phyloP scores from a whole-genome alignment of 1,140 invertebrate genomes.

The Spodoptera litura region DNA sequence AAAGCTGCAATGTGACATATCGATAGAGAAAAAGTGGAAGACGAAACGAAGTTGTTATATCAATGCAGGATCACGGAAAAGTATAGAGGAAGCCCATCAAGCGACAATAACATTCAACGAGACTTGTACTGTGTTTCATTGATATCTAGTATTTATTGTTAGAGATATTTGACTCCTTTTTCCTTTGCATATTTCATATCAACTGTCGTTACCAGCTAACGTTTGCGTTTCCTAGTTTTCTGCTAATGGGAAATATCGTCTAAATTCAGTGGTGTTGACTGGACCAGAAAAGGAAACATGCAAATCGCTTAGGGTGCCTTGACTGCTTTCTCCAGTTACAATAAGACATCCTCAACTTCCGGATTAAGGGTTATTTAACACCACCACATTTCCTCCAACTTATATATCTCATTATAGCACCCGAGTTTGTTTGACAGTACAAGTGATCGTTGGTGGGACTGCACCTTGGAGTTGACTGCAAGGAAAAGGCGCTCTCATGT shows the following conservation, averaged over 20 bases:
- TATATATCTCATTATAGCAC: too few species aligned
- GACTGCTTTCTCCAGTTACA: too few species aligned
- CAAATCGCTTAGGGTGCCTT: too few species aligned
- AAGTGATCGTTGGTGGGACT: conserved; percentile 57
- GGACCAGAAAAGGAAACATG: too few species aligned
- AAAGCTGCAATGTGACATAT: conserved; percentile 58
- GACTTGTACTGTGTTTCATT: conserved; percentile 58
- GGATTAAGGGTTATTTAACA: too few species aligned
- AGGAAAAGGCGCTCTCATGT: conserved; percentile 82
- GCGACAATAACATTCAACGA: conserved; percentile 63
- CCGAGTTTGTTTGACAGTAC: conserved; percentile 36
- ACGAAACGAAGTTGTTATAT: neutral
- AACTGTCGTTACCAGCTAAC: neutral
- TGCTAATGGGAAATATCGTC: too few species aligned
- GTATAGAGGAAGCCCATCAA: conserved; percentile 63
- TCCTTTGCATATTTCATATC: neutral
- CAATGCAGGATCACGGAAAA: conserved; percentile 37
- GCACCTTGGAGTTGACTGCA: conserved; percentile 79
- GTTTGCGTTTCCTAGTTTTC: neutral
- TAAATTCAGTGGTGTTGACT: too few species aligned
- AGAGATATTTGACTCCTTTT: neutral
- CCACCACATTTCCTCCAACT: too few species aligned
- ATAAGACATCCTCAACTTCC: too few species aligned
- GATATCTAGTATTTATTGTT: neutral
- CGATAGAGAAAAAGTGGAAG: conserved; percentile 38